These are phyloP conservation scores for Lycaena phlaeas DNA, from an alignment of 2,888 invertebrate species.

Conservation along the genomic window DNA sequence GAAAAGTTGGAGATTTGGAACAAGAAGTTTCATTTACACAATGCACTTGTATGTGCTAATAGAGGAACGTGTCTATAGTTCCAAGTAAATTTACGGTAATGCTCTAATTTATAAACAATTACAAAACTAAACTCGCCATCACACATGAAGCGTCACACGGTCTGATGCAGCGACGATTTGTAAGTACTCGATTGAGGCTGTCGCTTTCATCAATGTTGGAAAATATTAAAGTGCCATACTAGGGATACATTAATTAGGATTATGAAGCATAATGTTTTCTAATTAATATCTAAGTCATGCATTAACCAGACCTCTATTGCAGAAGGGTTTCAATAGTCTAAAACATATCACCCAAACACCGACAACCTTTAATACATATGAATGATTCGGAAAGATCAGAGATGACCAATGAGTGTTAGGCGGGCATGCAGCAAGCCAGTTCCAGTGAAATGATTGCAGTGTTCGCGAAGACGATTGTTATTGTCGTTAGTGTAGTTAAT, in stretches of 20 bases:
- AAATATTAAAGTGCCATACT: constrained; percentile 68
- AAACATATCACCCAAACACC: not conserved
- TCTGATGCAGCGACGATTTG: constrained; percentile 51
- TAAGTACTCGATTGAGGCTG: constrained; percentile 41
- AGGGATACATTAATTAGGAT: constrained; percentile 53
- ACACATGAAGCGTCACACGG: constrained; percentile 65
- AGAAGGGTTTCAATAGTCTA: constrained; percentile 20
- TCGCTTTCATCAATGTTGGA: constrained; percentile 44
- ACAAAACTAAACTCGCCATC: constrained; percentile 64
- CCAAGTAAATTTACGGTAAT: constrained; percentile 55
- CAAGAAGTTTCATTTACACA: constrained; percentile 72
- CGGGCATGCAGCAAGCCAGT: constrained; percentile 33
- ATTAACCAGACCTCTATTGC: constrained; percentile 44
- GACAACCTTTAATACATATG: not conserved
- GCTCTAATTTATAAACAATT: constrained; percentile 49
- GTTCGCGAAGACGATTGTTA: constrained; percentile 45
- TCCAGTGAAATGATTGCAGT: constrained; percentile 32
- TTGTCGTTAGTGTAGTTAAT: constrained; percentile 70
- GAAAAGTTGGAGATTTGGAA: constrained; percentile 73
- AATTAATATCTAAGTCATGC: constrained; percentile 40
- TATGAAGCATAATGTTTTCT: constrained; percentile 42
- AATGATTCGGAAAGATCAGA: constrained; percentile 9
- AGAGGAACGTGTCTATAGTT: constrained; percentile 63
- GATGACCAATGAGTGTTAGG: constrained; percentile 30
- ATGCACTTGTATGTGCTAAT: constrained; percentile 72